phyloP scores from a whole-genome alignment of 2,888 invertebrate genomes.

The Aricia artaxerxes region DNA sequence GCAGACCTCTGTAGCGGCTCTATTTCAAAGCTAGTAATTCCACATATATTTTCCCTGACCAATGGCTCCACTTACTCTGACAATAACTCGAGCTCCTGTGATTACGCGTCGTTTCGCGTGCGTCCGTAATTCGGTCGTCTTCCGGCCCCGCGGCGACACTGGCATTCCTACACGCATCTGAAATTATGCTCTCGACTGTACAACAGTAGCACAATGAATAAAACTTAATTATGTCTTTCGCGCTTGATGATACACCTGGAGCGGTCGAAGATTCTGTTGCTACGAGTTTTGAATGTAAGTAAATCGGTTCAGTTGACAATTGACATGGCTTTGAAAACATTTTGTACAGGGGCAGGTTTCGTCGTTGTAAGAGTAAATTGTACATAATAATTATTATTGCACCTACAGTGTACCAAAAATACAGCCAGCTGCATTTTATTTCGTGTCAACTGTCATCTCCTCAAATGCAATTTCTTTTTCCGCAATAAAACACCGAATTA shows the following conservation, averaged over 20 bases:
- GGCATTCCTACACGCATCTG: slow-evolving; percentile 57
- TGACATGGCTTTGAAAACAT: background rate
- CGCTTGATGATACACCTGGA: slow-evolving; percentile 6
- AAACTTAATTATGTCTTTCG: slow-evolving; percentile 18
- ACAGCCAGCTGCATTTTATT: background rate
- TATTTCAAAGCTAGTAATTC: slow-evolving; percentile 2
- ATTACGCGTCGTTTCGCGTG: slow-evolving; percentile 59
- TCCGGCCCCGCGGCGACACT: slow-evolving; percentile 61
- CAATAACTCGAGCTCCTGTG: slow-evolving; percentile 41
- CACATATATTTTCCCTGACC: slow-evolving; percentile 14
- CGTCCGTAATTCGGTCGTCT: slow-evolving; percentile 58
- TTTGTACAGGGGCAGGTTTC: background rate
- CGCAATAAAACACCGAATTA: background rate
- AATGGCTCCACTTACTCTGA: slow-evolving; percentile 28
- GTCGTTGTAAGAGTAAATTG: background rate
- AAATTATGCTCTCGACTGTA: slow-evolving; percentile 39
- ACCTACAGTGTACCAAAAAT: background rate
- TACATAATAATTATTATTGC: background rate
- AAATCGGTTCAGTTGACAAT: background rate
- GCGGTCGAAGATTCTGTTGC: background rate
- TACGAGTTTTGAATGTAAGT: background rate
- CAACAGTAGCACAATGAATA: slow-evolving; percentile 37
- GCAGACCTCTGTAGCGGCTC: background rate
- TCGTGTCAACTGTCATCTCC: background rate
- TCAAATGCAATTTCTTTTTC: background rate